Percentiles rank a stretch among this genome's conserved stretches.
phyloP scores from a whole-genome alignment of 2,888 invertebrate genomes.

The Mechanitis mazaeus region DNA sequence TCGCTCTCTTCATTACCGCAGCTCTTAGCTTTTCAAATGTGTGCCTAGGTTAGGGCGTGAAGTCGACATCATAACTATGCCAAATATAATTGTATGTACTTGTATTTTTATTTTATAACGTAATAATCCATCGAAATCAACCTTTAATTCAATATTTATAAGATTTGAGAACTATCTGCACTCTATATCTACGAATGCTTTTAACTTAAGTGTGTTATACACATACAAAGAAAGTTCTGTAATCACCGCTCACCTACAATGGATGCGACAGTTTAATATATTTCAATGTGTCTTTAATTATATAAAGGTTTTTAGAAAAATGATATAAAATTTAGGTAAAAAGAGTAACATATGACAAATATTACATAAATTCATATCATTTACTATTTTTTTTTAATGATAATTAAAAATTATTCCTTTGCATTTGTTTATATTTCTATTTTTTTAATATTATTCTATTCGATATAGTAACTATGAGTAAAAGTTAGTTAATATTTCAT shows the following conservation, averaged over 20 bases:
- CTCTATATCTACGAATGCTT: background rate
- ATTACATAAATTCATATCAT: too few species aligned
- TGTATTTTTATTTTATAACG: too few species aligned
- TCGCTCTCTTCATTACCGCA: slow-evolving; percentile 5
- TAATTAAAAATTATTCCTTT: too few species aligned
- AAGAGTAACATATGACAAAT: too few species aligned
- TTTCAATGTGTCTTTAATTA: slow-evolving; percentile 15
- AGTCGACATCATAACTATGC: background rate
- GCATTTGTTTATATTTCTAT: too few species aligned
- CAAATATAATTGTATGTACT: too few species aligned
- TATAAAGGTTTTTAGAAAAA: background rate
- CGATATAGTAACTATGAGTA: too few species aligned
- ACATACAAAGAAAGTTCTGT: slow-evolving; percentile 15
- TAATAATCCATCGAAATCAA: too few species aligned
- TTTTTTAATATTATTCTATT: too few species aligned
- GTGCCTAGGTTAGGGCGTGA: background rate
- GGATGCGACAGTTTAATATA: slow-evolving; percentile 13
- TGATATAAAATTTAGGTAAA: background rate
- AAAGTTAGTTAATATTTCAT: too few species aligned
- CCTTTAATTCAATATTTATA: too few species aligned
- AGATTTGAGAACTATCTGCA: background rate
- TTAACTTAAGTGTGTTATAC: slow-evolving; percentile 17
- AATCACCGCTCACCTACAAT: slow-evolving; percentile 18
- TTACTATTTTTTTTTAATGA: too few species aligned
- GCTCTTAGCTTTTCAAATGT: background rate